Conservation (phyloP, 2,113 vertebrate genomes). For the Pholis gunnellus region DNA sequence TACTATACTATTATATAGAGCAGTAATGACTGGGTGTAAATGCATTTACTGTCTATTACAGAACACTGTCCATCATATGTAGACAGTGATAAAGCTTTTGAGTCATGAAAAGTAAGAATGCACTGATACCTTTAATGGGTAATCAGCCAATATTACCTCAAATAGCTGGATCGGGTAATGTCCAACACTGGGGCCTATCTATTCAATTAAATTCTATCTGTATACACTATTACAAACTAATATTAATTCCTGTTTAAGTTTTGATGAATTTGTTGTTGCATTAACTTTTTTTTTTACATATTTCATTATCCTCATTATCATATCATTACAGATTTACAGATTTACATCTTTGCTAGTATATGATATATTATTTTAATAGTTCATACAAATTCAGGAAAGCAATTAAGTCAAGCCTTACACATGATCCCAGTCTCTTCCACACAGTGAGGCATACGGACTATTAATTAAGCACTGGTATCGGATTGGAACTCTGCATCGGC, state of each 20-base stretch:
- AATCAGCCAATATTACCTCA: background rate
- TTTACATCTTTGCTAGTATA: background rate
- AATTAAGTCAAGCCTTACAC: background rate
- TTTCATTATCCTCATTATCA: background rate
- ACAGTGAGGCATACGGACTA: background rate
- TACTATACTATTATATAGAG: background rate
- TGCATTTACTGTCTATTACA: background rate
- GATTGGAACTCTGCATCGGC: background rate
- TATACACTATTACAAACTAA: no score
- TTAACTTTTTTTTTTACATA: background rate
- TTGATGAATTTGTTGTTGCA: background rate
- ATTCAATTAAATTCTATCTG: no score
- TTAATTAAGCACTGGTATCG: background rate
- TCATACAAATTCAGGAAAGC: background rate
- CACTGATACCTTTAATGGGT: background rate
- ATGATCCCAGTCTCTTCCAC: background rate
- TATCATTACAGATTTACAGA: background rate
- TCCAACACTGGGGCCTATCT: no score
- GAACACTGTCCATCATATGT: background rate
- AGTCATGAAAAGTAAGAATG: background rate
- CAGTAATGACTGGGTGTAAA: conserved; percentile 13
- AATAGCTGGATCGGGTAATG: background rate
- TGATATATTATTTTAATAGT: background rate
- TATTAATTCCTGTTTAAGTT: no score
- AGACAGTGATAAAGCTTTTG: no score